Base-by-base conservation (phyloP, 2,797 vertebrate species). In the Molossus alvarezi region DNA sequence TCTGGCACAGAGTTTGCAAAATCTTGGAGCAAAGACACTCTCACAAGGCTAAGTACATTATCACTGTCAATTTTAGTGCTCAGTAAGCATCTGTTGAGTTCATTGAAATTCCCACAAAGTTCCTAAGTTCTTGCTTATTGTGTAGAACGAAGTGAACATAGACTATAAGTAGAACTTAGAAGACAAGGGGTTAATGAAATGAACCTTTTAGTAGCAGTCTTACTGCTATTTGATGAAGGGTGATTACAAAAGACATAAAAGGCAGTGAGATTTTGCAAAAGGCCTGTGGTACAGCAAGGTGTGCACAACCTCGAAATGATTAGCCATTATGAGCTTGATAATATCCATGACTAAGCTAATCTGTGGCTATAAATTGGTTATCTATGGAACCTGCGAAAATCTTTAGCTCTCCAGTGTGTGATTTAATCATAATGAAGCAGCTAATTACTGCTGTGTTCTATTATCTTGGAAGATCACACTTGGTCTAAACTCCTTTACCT, bases 291-390 rank as follows among this genome's bases (percentile, higher is more conserved):
- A 90, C 80, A 88, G 72, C 91, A 93, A 96, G 65, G 45, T 97
- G 55, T 94, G 76, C 51, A 95, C 72, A 97, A 97, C 96, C 90
- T 89, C 65, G 27, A 86, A 94, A 89, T 94, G 83, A 97, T 91
- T 95, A 96, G 88, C 86, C 62, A 94, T 96, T 97, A 84, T 90
- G 53, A 86, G 25, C 71, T 90, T 97, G 79, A 96, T 94, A 89
- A 95, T 96, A 90, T 37, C 81, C 15, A 55, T 76, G 71, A 67
- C 93, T 96, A 95, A 96, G 81, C 65, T 96, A 94, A 80, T 96
- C 88, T 95, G 33, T 90, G 88, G 45, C 71, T 88, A 65, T 96
- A 89, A 91, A 97, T 72, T 95, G 71, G 51, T 60, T 97, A 84
- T 90, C 71, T 95, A 85, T 77, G 48, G 85, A 96, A 84, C 41